Evolutionary conservation across 2,888 invertebrate species (phyloP).

Genomic region (Nymphalis urticae): DNA sequence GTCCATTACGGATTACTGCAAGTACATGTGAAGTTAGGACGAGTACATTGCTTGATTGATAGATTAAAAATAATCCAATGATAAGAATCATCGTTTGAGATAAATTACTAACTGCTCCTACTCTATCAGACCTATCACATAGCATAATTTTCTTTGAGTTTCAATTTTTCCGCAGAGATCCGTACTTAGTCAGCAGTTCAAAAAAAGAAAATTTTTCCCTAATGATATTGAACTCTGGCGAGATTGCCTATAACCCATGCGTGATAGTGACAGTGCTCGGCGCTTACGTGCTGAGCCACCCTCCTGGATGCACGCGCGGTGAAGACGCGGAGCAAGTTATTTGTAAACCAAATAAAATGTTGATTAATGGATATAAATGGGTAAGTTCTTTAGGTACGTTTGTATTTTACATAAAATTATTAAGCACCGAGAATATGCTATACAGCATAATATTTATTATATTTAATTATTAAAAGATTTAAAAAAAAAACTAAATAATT

Average conservation of each 20-base stretch:
- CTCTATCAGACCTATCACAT: no score
- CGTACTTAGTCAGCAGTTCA: slow-evolving; percentile 52
- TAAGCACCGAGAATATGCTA: background rate
- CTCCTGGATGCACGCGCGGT: slow-evolving; percentile 35
- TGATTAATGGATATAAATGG: slow-evolving; percentile 30
- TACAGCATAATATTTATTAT: no score
- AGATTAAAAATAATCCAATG: no score
- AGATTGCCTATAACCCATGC: slow-evolving; percentile 56
- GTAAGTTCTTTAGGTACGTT: slow-evolving; percentile 22
- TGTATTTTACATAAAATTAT: background rate
- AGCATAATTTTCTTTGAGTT: background rate
- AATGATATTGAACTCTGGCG: slow-evolving; percentile 48
- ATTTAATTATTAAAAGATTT: background rate
- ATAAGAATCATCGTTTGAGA: no score
- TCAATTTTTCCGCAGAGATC: slow-evolving; percentile 16
- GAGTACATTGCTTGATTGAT: no score
- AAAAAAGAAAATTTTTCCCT: slow-evolving; percentile 40
- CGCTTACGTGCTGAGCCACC: slow-evolving; percentile 34
- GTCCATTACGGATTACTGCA: no score
- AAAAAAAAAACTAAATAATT: background rate
- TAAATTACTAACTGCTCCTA: no score
- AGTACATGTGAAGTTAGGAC: no score
- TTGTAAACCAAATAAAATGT: slow-evolving; percentile 24
- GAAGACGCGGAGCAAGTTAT: slow-evolving; percentile 17
- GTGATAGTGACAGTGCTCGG: slow-evolving; percentile 43